Evolutionary conservation across 2,113 vertebrate species (phyloP).

Genomic region (Ageneiosus marmoratus): DNA sequence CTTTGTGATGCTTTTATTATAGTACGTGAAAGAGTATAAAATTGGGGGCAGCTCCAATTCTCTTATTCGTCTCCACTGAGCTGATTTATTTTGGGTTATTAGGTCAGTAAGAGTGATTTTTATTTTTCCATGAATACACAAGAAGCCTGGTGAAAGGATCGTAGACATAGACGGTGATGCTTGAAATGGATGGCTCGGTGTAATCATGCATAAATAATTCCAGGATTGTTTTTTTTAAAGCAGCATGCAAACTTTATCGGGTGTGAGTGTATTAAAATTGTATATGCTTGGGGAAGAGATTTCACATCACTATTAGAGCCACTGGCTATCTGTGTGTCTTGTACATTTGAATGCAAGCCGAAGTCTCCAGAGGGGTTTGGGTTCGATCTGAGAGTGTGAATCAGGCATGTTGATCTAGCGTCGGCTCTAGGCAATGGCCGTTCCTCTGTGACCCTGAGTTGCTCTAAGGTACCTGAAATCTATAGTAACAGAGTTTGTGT

Average conservation of each 20-base stretch:
- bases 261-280: constrained; percentile 47
- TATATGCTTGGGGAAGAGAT: constrained; percentile 38
- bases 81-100: constrained; percentile 18
- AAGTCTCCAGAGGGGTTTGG: constrained; percentile 14
- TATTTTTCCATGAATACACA: background rate
- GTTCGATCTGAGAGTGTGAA: constrained; percentile 26
- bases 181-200: background rate
- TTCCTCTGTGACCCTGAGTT: constrained; percentile 24
- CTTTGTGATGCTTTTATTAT: background rate
- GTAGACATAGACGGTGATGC: background rate
- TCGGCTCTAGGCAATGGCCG: background rate
- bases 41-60: background rate
- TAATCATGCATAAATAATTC: constrained; percentile 18
- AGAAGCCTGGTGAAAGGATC: background rate
- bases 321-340: background rate
- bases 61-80: background rate
- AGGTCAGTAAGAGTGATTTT: constrained; percentile 5
- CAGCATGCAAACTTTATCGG: constrained; percentile 30
- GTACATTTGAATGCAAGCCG: constrained; percentile 1
- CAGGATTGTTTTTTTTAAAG: constrained; percentile 41
- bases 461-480: constrained; percentile 25
- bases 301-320: constrained; percentile 26
- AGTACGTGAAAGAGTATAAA: background rate
- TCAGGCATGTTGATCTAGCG: constrained; percentile 33
- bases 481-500: constrained; percentile 36